phyloP scores from a whole-genome alignment of 1,140 invertebrate species.

The Polypedilum pembai region DNA sequence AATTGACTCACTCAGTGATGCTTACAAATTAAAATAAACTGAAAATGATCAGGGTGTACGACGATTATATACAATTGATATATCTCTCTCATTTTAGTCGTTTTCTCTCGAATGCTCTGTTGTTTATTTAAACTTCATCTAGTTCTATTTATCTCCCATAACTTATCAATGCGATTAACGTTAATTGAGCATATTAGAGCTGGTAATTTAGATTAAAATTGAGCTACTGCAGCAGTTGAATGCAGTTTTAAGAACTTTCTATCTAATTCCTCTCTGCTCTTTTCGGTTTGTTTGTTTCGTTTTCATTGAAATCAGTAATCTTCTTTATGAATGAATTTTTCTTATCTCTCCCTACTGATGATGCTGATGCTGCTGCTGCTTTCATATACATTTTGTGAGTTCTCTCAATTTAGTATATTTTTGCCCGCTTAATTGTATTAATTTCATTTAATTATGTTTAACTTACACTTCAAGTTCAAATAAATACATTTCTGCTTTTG shows the following conservation, averaged over 20 bases:
- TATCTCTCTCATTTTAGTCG: neutral
- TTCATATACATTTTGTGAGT: too few relatives aligned
- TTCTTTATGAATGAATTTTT: neutral
- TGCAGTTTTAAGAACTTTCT: too few relatives aligned
- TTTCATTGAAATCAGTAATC: neutral
- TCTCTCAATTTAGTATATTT: too few relatives aligned
- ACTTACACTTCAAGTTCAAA: too few relatives aligned
- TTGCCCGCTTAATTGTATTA: too few relatives aligned
- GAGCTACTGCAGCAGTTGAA: neutral
- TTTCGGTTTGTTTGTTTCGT: neutral
- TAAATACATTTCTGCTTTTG: too few relatives aligned
- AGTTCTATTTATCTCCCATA: neutral
- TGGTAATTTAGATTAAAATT: neutral
- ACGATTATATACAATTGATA: neutral
- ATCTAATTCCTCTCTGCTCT: neutral
- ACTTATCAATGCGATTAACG: conserved; percentile 6
- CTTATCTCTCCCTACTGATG: neutral
- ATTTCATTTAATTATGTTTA: too few relatives aligned
- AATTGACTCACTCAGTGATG: neutral
- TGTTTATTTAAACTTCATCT: neutral
- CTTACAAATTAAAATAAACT: conserved; percentile 19
- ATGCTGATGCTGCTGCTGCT: too few relatives aligned
- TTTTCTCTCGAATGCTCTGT: neutral
- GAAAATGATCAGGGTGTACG: neutral
- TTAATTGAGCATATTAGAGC: conserved; percentile 6